Evolutionary conservation across 2,797 vertebrate species (phyloP).

Genomic region (Chlorospingus flavigularis): DNA sequence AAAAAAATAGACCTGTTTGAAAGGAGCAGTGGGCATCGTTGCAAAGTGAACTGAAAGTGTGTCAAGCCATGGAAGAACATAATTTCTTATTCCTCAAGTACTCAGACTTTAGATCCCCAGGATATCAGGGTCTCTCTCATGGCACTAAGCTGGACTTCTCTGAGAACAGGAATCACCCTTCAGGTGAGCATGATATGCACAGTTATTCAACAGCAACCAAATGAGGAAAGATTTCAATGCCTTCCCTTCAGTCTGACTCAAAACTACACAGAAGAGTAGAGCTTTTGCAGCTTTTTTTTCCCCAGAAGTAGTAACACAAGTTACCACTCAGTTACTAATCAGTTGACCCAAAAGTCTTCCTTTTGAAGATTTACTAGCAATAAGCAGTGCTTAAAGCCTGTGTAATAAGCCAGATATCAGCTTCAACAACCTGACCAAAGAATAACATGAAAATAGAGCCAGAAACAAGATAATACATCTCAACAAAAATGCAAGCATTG

Average conservation of each 20-base stretch:
- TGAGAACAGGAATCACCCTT: not conserved
- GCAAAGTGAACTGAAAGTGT: not conserved
- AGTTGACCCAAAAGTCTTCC: not conserved
- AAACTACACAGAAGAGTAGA: not conserved
- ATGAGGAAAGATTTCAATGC: not conserved
- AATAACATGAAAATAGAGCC: not conserved
- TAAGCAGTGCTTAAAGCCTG: not conserved
- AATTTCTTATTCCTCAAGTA: not conserved
- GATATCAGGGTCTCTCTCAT: not conserved
- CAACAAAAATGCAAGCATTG: not conserved
- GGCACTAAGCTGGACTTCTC: not conserved
- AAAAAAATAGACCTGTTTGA: not conserved
- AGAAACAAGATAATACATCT: not conserved
- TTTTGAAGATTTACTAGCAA: not conserved
- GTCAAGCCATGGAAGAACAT: not conserved
- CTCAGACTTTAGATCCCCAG: not conserved
- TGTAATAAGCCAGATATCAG: not conserved
- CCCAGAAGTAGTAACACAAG: not conserved
- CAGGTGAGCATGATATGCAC: not conserved
- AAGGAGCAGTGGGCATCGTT: not conserved
- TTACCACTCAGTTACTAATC: not conserved
- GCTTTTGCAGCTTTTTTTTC: too few relatives aligned
- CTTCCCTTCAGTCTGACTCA: not conserved
- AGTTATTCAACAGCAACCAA: not conserved
- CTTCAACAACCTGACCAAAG: not conserved